Base-by-base conservation (phyloP, 2,113 vertebrate genomes). In the Amphiprion ocellaris region DNA sequence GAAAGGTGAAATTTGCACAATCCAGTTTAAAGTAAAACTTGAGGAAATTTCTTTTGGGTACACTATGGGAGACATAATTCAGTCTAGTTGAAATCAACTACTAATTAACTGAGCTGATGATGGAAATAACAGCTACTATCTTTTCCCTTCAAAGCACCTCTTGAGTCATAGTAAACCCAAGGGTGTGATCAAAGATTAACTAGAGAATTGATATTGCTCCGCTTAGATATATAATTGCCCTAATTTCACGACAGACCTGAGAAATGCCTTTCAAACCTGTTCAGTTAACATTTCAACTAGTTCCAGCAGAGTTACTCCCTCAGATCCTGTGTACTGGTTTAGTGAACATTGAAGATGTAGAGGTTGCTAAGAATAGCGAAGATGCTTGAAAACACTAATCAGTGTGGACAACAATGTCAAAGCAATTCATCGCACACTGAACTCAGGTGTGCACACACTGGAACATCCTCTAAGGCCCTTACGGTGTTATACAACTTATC, bases 361-460 rank as follows among this genome's bases (percentile, higher is more conserved):
- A 61, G 37, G 37, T 50, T 65, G 50, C 79, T 77, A 84, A 86
- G 78, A 91, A 84, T 67, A 82, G 69, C 21, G 0, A 49, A 59
- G 70, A 73, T 73, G 66, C 75, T 79, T 82, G 52, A 84, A 86
- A 79, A 63, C 78, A 69, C 85, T 69, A 78, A 89, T 80, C 62
- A 74, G 54, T 79, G 59, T 56, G 62, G 74, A 89, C 80, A 84
- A 81, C 69, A 86, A 60, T 55, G 79, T 79, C 81, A 84, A 75
- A 74, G 70, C 75, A 70, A 79, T 63, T 79, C 53, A 81, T 69
- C 19, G 24, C 4, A 69, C 66, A 41, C 26, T 62, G 53, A 62
- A 61, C 26, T 75, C 68, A 79, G 77, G 82, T 76, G 69, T 77
- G 37, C 44, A 70, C 19, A 69, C 39, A 17, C 30, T 39, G 21